Conservation (phyloP, 1,140 invertebrate genomes). For the Drosophila willistoni region DNA sequence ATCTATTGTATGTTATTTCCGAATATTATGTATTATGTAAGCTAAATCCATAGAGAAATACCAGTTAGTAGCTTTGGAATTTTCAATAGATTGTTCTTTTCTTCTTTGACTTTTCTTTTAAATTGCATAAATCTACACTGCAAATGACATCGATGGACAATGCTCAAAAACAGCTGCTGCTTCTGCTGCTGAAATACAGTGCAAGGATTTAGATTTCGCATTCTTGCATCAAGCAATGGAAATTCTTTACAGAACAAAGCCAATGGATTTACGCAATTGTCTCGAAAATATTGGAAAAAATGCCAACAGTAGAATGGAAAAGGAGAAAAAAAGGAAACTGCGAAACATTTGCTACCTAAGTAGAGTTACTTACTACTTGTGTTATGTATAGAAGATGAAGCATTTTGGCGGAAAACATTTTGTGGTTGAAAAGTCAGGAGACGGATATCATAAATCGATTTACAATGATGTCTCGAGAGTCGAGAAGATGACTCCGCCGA, state of each 20-base stretch:
- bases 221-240: conserved; percentile 33
- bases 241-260: conserved; percentile 43
- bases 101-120: conserved; percentile 39
- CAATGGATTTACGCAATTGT: conserved; percentile 63
- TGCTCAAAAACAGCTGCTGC: conserved; percentile 29
- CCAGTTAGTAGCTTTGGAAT: not conserved
- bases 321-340: not conserved
- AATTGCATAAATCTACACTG: conserved; percentile 35
- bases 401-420: conserved; percentile 9
- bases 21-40: not conserved
- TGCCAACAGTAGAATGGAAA: not conserved
- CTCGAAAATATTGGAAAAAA: not conserved
- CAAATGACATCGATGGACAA: conserved; percentile 51
- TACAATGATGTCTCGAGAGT: conserved; percentile 25
- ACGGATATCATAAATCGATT: conserved; percentile 71
- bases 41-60: conserved; percentile 2
- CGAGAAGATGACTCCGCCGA: not conserved
- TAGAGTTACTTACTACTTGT: not conserved
- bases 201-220: conserved; percentile 29
- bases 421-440: conserved; percentile 64
- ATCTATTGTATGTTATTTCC: no score
- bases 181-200: not conserved
- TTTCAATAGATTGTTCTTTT: conserved; percentile 31
- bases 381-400: no score
- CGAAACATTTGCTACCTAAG: not conserved